phyloP scores from a whole-genome alignment of 2,797 vertebrate species.

The Lithobates pipiens region DNA sequence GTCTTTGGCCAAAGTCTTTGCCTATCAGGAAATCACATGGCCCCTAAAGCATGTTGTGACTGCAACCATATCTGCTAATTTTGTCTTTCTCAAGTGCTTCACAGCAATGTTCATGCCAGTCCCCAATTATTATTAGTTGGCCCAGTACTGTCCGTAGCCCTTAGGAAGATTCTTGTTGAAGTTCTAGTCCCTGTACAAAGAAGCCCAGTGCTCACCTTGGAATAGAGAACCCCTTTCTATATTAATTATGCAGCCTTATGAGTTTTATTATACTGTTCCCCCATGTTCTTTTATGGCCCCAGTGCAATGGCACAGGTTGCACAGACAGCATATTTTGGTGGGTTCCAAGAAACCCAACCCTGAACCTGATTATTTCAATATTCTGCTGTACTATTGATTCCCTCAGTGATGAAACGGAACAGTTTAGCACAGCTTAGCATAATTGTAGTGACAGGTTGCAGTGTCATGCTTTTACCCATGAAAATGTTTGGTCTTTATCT shows the following conservation, averaged over 20 bases:
- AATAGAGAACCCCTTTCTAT: too few species aligned
- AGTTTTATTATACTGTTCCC: too few species aligned
- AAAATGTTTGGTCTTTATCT: not conserved
- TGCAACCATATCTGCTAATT: too few species aligned
- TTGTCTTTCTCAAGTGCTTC: too few species aligned
- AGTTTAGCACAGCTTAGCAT: not conserved
- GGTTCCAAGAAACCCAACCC: not conserved
- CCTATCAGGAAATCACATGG: not conserved
- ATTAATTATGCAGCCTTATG: too few species aligned
- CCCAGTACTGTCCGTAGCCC: too few species aligned
- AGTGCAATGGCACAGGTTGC: not conserved
- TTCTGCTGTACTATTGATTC: not conserved
- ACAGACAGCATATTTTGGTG: not conserved
- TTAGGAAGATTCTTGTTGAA: too few species aligned
- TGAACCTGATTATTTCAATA: not conserved
- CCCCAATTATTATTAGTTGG: too few species aligned
- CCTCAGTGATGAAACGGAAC: not conserved
- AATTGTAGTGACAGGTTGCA: not conserved
- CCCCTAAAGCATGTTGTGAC: too few species aligned
- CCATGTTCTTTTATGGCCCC: not conserved
- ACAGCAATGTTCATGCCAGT: too few species aligned
- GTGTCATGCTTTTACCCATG: conserved; percentile 9
- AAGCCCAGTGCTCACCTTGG: too few species aligned
- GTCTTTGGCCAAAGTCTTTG: not conserved
- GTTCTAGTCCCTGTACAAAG: too few species aligned